phyloP scores from a whole-genome alignment of 1,140 invertebrate genomes.

The Charaxes varanes region DNA sequence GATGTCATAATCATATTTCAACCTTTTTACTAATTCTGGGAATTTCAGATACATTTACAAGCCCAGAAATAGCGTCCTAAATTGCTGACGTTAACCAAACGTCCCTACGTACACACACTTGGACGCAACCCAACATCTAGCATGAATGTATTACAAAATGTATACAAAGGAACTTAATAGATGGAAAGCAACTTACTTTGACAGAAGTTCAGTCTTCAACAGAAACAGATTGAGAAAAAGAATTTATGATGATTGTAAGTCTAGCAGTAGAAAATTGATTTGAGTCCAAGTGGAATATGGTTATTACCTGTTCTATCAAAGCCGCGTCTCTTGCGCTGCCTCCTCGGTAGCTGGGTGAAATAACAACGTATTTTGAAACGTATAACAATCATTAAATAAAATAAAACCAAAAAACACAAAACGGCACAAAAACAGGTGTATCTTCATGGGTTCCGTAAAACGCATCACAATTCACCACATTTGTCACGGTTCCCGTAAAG shows the following conservation, averaged over 20 bases:
- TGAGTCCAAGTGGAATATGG: constrained; percentile 51
- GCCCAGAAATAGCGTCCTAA: constrained; percentile 40
- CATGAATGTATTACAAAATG: constrained; percentile 31
- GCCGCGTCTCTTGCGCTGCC: constrained; percentile 73
- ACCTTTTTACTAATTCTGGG: constrained; percentile 1
- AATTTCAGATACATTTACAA: constrained; percentile 6
- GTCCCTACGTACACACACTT: constrained; percentile 56
- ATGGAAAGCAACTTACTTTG: background rate
- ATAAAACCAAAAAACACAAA: constrained; percentile 71
- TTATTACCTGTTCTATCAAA: constrained; percentile 75
- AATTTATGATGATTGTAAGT: too few relatives aligned
- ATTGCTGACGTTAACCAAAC: constrained; percentile 35
- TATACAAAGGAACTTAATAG: background rate
- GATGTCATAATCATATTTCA: constrained; percentile 7
- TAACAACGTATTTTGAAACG: constrained; percentile 73
- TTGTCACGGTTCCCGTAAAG: constrained; percentile 31
- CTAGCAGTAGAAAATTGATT: too few relatives aligned
- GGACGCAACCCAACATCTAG: constrained; percentile 60
- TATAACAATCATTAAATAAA: constrained; percentile 60
- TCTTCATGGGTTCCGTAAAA: constrained; percentile 23
- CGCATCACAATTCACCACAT: background rate
- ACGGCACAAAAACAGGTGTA: constrained; percentile 65
- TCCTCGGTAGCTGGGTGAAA: constrained; percentile 75
- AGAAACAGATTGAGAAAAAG: background rate
- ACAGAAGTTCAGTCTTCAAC: background rate